Conservation (phyloP, 2,888 invertebrate genomes). For the Tipula helvola region DNA sequence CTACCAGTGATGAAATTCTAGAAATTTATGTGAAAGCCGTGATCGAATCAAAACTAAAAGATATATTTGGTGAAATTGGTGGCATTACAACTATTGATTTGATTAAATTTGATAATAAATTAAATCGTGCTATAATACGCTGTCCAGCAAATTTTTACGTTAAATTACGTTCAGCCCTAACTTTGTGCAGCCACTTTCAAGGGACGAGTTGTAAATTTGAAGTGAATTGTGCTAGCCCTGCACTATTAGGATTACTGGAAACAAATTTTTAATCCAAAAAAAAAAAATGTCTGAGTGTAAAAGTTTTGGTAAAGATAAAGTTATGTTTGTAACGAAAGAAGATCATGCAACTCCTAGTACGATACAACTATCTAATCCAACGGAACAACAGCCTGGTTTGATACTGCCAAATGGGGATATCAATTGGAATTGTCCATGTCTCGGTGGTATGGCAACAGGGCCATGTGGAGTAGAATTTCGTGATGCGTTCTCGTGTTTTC, state of each 20-base stretch:
- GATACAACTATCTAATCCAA: slow-evolving; percentile 49
- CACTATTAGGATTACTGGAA: slow-evolving; percentile 30
- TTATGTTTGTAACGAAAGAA: slow-evolving; percentile 70
- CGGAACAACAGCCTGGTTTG: slow-evolving; percentile 66
- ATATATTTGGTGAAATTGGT: slow-evolving; percentile 46
- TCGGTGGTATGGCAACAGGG: slow-evolving; percentile 95
- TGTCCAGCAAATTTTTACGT: slow-evolving; percentile 41
- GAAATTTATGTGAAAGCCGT: slow-evolving; percentile 44
- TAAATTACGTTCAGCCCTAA: slow-evolving; percentile 44
- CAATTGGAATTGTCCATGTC: slow-evolving; percentile 94
- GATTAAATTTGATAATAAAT: slow-evolving; percentile 39
- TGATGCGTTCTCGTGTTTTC: slow-evolving; percentile 90
- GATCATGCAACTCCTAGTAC: slow-evolving; percentile 63
- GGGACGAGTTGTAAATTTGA: slow-evolving; percentile 40
- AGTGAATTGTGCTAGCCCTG: slow-evolving; percentile 40
- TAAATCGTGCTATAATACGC: slow-evolving; percentile 41
- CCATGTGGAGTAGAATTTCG: slow-evolving; percentile 90
- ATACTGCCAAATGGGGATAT: slow-evolving; percentile 77
- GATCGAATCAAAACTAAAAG: slow-evolving; percentile 39
- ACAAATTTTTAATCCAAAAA: slow-evolving; percentile 16
- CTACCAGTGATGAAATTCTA: slow-evolving; percentile 31
- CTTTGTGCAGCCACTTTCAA: slow-evolving; percentile 39
- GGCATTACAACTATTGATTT: slow-evolving; percentile 42
- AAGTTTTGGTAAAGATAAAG: slow-evolving; percentile 58
- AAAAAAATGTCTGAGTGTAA: slow-evolving; percentile 40